Conservation (phyloP, 2,113 vertebrate species). For the Tursiops truncatus region DNA sequence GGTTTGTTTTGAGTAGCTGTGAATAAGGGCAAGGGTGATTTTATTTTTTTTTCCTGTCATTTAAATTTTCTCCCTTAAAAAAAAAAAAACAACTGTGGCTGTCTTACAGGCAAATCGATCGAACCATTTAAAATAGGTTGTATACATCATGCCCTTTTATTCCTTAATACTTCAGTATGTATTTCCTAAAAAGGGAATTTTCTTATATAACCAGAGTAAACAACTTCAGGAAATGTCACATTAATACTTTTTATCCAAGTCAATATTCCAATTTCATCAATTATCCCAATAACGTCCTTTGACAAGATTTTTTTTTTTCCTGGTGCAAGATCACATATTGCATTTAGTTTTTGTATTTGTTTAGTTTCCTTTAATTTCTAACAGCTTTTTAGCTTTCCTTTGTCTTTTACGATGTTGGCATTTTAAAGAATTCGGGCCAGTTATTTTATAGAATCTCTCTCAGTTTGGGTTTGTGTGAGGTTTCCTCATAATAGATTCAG, state of each 20-base stretch:
- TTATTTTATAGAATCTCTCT: slow-evolving; percentile 37
- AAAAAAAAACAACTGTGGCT: background rate
- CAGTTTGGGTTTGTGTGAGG: background rate
- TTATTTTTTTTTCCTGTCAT: background rate
- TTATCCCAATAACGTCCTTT: background rate
- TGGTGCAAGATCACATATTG: background rate
- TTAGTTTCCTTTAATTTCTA: slow-evolving; percentile 13
- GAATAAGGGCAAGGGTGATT: background rate
- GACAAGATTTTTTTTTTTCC: background rate
- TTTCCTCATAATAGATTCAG: slow-evolving; percentile 21
- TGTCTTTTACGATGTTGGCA: slow-evolving; percentile 18
- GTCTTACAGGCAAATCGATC: background rate
- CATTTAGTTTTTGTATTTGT: background rate
- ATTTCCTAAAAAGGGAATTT: background rate
- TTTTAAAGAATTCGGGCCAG: slow-evolving; percentile 18
- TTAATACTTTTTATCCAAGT: background rate
- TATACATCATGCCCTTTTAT: background rate
- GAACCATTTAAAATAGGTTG: background rate
- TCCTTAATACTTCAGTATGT: background rate
- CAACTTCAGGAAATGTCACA: background rate
- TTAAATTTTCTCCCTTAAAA: background rate
- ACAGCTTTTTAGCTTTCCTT: background rate
- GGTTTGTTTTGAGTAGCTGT: background rate
- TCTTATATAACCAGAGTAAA: background rate
- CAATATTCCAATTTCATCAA: background rate